Evolutionary conservation across 2,113 vertebrate genomes (phyloP).

Genomic region (Sardina pilchardus): DNA sequence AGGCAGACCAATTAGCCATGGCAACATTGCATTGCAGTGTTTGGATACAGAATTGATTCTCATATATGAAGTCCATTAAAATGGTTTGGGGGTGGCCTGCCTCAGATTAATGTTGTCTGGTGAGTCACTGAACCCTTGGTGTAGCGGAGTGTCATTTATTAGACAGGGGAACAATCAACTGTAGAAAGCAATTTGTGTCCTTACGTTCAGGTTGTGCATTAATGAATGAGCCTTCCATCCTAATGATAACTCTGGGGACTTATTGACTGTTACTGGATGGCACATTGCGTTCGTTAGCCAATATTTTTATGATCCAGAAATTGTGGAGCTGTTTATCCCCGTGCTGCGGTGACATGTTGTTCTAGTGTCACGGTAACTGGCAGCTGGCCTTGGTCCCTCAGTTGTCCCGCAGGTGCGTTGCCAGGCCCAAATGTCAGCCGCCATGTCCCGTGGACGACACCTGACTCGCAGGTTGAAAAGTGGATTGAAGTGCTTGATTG

Average conservation of each 20-base stretch:
- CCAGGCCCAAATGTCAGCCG: neutral
- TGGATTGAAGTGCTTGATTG: neutral
- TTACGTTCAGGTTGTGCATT: neutral
- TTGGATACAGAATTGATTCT: slow-evolving; percentile 3
- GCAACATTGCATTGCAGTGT: neutral
- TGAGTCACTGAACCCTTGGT: neutral
- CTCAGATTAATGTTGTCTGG: neutral
- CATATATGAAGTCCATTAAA: neutral
- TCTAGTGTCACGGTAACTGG: neutral
- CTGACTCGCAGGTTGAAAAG: neutral
- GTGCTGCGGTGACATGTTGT: neutral
- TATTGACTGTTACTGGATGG: neutral
- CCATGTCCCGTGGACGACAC: neutral
- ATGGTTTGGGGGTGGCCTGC: neutral
- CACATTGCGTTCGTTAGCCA: neutral
- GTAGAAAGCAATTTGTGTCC: neutral
- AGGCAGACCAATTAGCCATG: slow-evolving; percentile 12
- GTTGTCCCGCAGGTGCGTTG: neutral
- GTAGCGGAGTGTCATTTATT: neutral
- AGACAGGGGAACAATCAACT: neutral
- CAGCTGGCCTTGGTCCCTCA: neutral
- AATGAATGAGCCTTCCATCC: neutral
- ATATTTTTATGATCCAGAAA: neutral
- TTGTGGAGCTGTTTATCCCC: neutral
- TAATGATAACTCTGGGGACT: neutral